Base-by-base conservation (phyloP, 2,797 vertebrate species). In the Propithecus deckenii region DNA sequence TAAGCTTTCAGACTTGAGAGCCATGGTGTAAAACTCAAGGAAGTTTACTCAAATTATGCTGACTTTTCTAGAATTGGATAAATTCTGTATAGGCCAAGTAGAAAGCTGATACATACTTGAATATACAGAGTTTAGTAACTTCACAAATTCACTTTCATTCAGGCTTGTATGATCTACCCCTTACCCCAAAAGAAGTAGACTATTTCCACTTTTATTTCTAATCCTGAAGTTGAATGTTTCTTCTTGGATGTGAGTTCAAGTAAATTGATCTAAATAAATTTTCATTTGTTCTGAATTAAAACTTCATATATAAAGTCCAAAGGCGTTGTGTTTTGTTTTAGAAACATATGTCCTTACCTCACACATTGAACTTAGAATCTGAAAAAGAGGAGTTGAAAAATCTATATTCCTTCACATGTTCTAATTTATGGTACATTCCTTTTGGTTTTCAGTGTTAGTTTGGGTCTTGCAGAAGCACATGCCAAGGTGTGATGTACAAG, bases 11-110 rank as follows among this genome's bases (percentile, higher is more conserved):
- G 86, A 89, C 96, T 90, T 88, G 46, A 72, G 86, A 69, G 89
- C 92, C 87, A 1, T 95, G 76, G 96, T 97, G 81, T 98, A 98
- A 98, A 98, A 98, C 98, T 98, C 95, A 84, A 98, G 97, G 89
- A 46, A 71, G 87, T 98, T 98, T 98, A 98, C 96, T 98, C 97
- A 98, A 86, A 95, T 96, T 71, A 97, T 98, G 86, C 97, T 97
- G 98, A 97, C 97, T 97, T 97, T 96, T 72, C 86, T 98, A 96
- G 94, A 98, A 96, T 80, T 98, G 96, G 86, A 85, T 63, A 97
- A 67, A 93, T 83, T 94, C 72, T 0, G 20, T 98, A 94, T 97
- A 98, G 98, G 96, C 74, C 80, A 95, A 96, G 74, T 97, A 94
- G 98, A 92, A 98, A 97, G 91, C 96, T 97, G 94, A 97, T 89